phyloP scores from a whole-genome alignment of 2,888 invertebrate species.

The Cosmorhoe ocellata region DNA sequence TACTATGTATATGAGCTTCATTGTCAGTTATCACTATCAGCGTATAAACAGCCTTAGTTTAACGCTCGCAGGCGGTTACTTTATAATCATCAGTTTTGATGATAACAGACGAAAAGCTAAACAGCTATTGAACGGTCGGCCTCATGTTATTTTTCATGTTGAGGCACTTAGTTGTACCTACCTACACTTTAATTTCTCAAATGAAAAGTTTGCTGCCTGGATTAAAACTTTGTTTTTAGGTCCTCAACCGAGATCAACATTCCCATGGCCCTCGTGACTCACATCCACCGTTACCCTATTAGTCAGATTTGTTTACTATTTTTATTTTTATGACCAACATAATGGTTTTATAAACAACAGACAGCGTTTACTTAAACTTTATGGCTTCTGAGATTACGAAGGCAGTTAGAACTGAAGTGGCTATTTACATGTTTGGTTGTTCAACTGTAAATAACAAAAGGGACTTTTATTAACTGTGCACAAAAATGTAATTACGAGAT shows the following conservation, averaged over 20 bases:
- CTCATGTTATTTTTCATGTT: too few relatives aligned
- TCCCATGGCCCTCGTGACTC: conserved; percentile 45
- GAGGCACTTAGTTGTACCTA: too few relatives aligned
- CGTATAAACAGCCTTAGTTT: too few relatives aligned
- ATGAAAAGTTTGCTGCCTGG: too few relatives aligned
- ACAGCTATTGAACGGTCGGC: too few relatives aligned
- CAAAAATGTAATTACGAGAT: neutral
- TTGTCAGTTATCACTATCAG: too few relatives aligned
- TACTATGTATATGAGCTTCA: neutral
- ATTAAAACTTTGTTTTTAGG: neutral
- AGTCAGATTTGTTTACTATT: conserved; percentile 58
- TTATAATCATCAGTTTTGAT: too few relatives aligned
- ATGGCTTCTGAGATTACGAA: conserved; percentile 35
- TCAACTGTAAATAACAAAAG: conserved; percentile 20
- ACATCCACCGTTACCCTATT: conserved; percentile 35
- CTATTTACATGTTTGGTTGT: conserved; percentile 27
- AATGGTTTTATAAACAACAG: conserved; percentile 51
- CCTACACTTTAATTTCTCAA: too few relatives aligned
- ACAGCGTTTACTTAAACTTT: conserved; percentile 36
- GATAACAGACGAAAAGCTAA: too few relatives aligned
- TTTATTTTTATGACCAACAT: conserved; percentile 56
- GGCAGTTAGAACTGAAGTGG: conserved; percentile 31
- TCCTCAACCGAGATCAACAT: neutral
- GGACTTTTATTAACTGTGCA: conserved; percentile 9
- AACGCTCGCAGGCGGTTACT: too few relatives aligned